Evolutionary conservation across 2,113 vertebrate genomes (phyloP).

Genomic region (Hymenochirus boettgeri): DNA sequence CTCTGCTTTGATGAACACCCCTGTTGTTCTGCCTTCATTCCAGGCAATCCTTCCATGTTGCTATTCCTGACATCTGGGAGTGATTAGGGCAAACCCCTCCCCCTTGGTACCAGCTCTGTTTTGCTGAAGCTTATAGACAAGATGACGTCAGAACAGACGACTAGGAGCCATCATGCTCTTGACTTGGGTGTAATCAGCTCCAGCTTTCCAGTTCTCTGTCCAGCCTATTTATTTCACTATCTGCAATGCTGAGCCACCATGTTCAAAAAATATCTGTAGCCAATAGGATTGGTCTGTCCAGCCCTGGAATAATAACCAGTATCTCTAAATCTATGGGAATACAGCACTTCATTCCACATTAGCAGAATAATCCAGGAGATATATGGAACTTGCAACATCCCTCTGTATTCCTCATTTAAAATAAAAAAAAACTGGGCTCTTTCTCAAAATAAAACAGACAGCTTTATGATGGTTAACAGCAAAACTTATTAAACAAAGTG

Average conservation of each 20-base stretch:
- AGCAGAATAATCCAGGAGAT: not conserved
- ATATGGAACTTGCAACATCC: slow-evolving; percentile 9
- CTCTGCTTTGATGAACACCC: slow-evolving; percentile 63
- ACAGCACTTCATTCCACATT: not conserved
- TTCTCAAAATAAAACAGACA: slow-evolving; percentile 42
- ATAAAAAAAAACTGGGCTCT: not conserved
- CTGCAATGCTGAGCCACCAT: slow-evolving; percentile 48
- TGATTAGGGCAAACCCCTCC: slow-evolving; percentile 71
- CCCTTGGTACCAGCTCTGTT: slow-evolving; percentile 55
- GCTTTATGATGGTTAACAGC: slow-evolving; percentile 43
- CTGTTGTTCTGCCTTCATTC: slow-evolving; percentile 66
- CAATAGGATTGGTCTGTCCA: slow-evolving; percentile 4
- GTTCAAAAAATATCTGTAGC: not conserved
- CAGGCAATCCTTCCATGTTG: slow-evolving; percentile 67
- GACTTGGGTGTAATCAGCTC: slow-evolving; percentile 67
- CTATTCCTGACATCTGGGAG: slow-evolving; percentile 75
- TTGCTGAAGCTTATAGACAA: slow-evolving; percentile 61
- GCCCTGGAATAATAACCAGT: slow-evolving; percentile 4
- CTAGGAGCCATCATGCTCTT: slow-evolving; percentile 70
- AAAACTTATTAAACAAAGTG: slow-evolving; percentile 45
- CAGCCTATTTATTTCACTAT: slow-evolving; percentile 51
- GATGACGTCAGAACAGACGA: slow-evolving; percentile 82
- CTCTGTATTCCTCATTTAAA: not conserved
- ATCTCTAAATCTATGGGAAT: slow-evolving; percentile 9
- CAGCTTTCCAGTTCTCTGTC: slow-evolving; percentile 52